Base-by-base conservation (phyloP, 2,888 invertebrate genomes). In the Eulithis testata region DNA sequence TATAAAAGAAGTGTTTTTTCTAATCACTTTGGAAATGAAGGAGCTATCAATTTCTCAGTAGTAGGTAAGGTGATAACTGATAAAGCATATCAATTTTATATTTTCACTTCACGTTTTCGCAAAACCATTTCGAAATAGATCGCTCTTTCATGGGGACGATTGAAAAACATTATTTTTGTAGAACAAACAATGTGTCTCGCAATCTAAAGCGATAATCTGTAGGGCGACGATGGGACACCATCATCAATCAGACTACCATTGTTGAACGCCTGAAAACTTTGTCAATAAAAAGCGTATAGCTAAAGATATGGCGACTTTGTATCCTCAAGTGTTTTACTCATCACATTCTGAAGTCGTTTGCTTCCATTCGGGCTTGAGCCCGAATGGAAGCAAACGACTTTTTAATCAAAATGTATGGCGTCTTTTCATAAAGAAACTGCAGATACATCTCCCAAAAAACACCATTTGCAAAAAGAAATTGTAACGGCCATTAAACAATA, bases 401-500 rank as follows among this genome's bases (percentile, higher is more conserved):
- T 8, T 11, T 1, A 12, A n/a, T 36, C 9, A 12, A 37, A 8
- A 52, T 37, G n/a, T 36, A 36, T 12, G 12, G 53, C 53, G 12
- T 45, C 31, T 49, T 60, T 51, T 56, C 40, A 45, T 55, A 14
- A 50, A 14, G 63, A 66, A 69, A 45, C 49, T 62, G 69, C 65
- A 74, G 78, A 79, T 74, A 73, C 73, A 74, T 69, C 71, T 73
- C 79, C 73, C 76, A 75, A 78, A 85, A 86, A 86, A 81, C 79
- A 82, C 77, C 76, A 83, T 84, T 83, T 77, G 82, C 79, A 79
- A 74, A 74, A 80, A 85, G 86, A 85, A 86, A 88, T 89, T 85
- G 85, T 83, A 86, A 84, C 85, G 83, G 83, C 88, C 90, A 90
- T 91, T 91, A 90, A 86, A 82, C 87, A 89, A 90, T 90, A 91